Evolutionary conservation across 2,113 vertebrate species (phyloP).

Genomic region (Triplophysa dalaica): DNA sequence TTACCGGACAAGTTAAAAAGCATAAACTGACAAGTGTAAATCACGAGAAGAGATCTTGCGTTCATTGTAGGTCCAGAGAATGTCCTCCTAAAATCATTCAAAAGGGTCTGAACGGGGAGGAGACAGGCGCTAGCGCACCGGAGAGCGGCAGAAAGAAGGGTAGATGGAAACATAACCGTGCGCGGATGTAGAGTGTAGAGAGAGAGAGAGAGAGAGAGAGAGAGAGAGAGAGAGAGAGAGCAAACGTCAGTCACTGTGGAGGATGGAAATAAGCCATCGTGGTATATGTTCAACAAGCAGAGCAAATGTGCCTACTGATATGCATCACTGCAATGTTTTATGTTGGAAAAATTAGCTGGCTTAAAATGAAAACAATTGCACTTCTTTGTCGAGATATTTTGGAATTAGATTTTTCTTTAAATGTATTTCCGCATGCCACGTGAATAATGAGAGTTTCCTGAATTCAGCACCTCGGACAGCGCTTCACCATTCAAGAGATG

Average conservation of each 20-base stretch:
- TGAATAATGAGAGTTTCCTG: background rate
- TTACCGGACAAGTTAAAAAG: constrained; percentile 66
- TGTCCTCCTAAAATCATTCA: constrained; percentile 42
- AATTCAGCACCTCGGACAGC: background rate
- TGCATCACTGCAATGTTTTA: background rate
- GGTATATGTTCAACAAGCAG: background rate
- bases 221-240: constrained; percentile 20
- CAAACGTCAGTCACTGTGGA: constrained; percentile 41
- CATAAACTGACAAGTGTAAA: constrained; percentile 52
- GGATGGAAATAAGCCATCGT: background rate
- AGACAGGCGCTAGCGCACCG: constrained; percentile 20
- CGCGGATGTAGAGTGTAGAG: constrained; percentile 23
- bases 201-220: constrained; percentile 16
- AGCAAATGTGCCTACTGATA: background rate
- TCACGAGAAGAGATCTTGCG: constrained; percentile 38
- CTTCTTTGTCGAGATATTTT: background rate
- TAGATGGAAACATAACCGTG: constrained; percentile 33
- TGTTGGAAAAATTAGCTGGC: background rate
- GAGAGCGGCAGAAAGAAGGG: constrained; percentile 37
- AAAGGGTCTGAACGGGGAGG: constrained; percentile 33
- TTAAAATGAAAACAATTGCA: background rate
- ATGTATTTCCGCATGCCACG: background rate
- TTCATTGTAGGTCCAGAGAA: constrained; percentile 61
- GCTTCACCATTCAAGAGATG: too few relatives aligned
- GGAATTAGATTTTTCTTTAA: too few relatives aligned